These are phyloP conservation scores for Picathartes gymnocephalus DNA, from an alignment of 2,113 vertebrate species.

Conservation along the genomic window DNA sequence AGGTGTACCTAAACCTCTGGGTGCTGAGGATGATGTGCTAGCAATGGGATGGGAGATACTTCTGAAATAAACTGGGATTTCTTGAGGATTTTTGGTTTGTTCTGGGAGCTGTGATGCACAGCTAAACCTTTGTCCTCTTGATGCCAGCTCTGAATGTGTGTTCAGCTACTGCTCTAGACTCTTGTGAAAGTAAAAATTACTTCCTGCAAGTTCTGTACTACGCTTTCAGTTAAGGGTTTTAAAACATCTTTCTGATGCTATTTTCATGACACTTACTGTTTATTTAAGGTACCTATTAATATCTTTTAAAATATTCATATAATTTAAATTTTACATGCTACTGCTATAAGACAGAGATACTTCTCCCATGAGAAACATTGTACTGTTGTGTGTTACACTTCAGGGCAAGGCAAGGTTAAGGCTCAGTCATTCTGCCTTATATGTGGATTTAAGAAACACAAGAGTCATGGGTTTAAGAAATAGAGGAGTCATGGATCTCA, in stretches of 20 bases:
- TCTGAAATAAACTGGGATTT: neutral
- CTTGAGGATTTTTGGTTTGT: neutral
- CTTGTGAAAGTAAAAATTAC: neutral
- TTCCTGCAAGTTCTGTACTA: neutral
- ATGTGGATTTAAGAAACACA: neutral
- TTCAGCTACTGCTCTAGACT: neutral
- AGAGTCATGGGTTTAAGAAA: neutral
- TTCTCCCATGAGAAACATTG: neutral
- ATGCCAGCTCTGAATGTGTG: neutral
- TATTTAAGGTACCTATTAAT: neutral
- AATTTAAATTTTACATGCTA: neutral
- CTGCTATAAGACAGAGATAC: neutral
- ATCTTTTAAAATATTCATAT: neutral
- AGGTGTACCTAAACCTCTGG: neutral
- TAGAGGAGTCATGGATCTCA: neutral
- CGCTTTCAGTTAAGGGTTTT: neutral
- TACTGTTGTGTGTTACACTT: neutral
- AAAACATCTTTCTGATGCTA: neutral
- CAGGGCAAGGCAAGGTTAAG: neutral
- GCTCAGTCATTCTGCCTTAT: neutral
- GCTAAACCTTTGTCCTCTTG: neutral
- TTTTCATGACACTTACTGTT: neutral
- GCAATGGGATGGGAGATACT: neutral
- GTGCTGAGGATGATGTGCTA: neutral
- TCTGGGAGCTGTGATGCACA: neutral